phyloP scores from a whole-genome alignment of 2,113 vertebrate genomes.

The Protobothrops flavoviridis region DNA sequence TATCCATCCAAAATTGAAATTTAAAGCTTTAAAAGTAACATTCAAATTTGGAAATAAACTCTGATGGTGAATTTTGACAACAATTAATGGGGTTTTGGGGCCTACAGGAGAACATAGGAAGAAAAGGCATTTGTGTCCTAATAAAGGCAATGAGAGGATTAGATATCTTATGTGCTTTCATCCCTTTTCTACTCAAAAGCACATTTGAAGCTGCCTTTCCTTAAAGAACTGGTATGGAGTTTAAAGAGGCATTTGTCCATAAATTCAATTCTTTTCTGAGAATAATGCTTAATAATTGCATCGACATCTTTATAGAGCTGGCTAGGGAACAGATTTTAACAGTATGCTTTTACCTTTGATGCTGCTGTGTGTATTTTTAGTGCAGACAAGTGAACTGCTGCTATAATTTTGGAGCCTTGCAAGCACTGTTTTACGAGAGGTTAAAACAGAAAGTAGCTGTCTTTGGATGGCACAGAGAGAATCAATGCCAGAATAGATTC shows the following conservation, averaged over 20 bases:
- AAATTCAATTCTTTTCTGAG: neutral
- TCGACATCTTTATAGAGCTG: neutral
- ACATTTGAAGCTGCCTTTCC: neutral
- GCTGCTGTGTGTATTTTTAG: neutral
- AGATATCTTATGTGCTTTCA: neutral
- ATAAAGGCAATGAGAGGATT: neutral
- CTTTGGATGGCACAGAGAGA: neutral
- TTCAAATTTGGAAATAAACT: neutral
- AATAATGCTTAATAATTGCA: neutral
- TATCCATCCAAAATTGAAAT: neutral
- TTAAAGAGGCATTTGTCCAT: neutral
- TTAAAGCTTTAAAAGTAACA: neutral
- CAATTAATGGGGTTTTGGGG: neutral
- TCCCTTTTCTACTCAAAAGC: neutral
- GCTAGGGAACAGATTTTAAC: neutral
- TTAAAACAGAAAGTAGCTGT: slow-evolving; percentile 7
- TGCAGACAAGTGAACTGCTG: neutral
- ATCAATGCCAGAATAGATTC: neutral
- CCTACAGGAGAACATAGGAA: neutral
- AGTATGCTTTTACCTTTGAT: neutral
- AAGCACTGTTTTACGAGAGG: neutral
- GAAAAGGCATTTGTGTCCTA: neutral
- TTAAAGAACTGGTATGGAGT: neutral
- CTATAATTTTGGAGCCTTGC: neutral
- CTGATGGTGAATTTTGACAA: neutral